phyloP scores from a whole-genome alignment of 2,113 vertebrate species.

The Neomonachus schauinslandi region DNA sequence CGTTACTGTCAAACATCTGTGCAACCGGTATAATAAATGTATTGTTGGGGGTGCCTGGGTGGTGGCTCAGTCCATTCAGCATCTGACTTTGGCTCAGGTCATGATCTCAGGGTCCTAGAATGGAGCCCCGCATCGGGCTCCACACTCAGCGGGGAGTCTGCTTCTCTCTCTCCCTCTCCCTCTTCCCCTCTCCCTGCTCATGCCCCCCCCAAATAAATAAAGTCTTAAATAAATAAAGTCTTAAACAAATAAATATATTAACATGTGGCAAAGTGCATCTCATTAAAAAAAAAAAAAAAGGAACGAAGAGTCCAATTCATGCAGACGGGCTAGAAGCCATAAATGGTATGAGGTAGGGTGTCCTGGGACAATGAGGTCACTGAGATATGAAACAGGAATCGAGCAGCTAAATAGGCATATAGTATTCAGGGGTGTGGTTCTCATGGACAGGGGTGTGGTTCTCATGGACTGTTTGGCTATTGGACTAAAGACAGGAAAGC shows the following conservation, averaged over 20 bases:
- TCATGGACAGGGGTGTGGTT: neutral
- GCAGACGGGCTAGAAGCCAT: neutral
- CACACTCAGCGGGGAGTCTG: neutral
- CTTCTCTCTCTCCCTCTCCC: neutral
- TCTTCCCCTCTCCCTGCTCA: neutral
- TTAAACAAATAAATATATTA: neutral
- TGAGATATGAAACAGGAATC: neutral
- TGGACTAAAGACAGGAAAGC: neutral
- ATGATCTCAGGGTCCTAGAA: neutral
- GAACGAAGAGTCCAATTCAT: neutral
- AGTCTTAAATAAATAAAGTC: no score
- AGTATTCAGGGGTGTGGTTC: neutral
- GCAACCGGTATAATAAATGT: neutral
- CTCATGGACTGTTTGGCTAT: neutral
- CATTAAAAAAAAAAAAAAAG: neutral
- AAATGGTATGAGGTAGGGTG: neutral
- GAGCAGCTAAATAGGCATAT: neutral
- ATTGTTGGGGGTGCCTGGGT: neutral
- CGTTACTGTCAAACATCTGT: neutral
- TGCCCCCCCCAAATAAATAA: neutral
- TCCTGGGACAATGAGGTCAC: neutral
- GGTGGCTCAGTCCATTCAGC: neutral
- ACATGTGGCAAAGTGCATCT: neutral
- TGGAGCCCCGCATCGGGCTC: neutral
- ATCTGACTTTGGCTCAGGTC: neutral